phyloP scores from a whole-genome alignment of 2,888 invertebrate genomes.

The Pterostichus madidus region DNA sequence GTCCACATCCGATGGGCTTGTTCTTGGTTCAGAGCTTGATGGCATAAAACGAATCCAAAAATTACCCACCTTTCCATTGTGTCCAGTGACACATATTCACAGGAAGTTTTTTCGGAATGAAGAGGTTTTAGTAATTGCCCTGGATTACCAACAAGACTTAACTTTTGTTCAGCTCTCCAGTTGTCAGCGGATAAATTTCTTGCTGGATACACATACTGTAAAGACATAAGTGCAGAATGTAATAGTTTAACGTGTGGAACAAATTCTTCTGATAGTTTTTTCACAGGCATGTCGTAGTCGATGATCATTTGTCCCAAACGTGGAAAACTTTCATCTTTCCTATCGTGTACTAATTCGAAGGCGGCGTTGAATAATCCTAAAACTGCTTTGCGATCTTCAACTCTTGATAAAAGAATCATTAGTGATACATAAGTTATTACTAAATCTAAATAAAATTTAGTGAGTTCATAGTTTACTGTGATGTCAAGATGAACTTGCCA shows the following conservation, averaged over 20 bases:
- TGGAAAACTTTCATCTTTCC: conserved; percentile 95
- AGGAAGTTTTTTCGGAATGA: conserved; percentile 97
- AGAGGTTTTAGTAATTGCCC: conserved; percentile 96
- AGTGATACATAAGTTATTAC: conserved; percentile 95
- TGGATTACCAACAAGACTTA: conserved; percentile 96
- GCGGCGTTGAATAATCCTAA: conserved; percentile 98
- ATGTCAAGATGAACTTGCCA: conserved; percentile 97
- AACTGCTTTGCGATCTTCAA: conserved; percentile 98
- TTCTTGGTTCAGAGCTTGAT: conserved; percentile 89
- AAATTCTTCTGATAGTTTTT: conserved; percentile 97
- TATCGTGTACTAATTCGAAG: conserved; percentile 96
- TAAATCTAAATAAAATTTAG: conserved; percentile 96
- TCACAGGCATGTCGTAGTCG: conserved; percentile 97
- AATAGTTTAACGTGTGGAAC: conserved; percentile 94
- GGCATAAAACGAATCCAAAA: conserved; percentile 94
- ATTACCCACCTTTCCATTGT: conserved; percentile 98
- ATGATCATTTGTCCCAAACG: conserved; percentile 98
- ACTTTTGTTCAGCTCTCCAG: conserved; percentile 94
- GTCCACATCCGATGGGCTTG: conserved; percentile 94
- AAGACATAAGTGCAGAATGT: conserved; percentile 91
- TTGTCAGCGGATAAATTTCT: conserved; percentile 96
- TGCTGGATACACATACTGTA: conserved; percentile 92
- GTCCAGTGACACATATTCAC: conserved; percentile 97
- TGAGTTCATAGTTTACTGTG: conserved; percentile 96
- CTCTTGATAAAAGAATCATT: conserved; percentile 98